phyloP scores from a whole-genome alignment of 2,113 vertebrate species.

The Brachypodius melanocephalos region DNA sequence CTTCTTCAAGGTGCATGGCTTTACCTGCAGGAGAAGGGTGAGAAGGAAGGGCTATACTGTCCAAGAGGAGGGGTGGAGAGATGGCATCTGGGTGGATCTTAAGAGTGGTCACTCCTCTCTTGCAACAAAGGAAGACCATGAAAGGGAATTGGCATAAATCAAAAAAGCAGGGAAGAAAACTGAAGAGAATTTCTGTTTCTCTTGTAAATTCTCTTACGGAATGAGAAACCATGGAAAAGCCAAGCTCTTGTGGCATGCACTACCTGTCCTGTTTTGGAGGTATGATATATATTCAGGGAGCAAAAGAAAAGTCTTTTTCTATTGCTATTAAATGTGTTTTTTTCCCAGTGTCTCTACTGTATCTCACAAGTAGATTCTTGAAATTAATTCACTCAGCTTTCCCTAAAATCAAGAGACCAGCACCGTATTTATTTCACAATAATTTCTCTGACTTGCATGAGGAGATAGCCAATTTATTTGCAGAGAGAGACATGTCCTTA shows the following conservation, averaged over 20 bases:
- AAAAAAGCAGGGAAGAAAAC: not conserved
- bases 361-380: not conserved
- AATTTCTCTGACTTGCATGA: constrained; percentile 31
- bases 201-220: not conserved
- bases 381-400: constrained; percentile 23
- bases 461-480: constrained; percentile 41
- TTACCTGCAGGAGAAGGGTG: not conserved
- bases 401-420: not conserved
- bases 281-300: not conserved
- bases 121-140: not conserved
- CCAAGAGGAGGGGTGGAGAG: not conserved
- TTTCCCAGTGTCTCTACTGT: not conserved
- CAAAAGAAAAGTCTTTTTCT: not conserved
- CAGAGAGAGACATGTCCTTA: not conserved
- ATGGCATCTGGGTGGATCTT: not conserved
- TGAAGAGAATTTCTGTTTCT: not conserved
- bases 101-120: not conserved
- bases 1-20: not conserved
- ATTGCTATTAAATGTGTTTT: not conserved
- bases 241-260: not conserved
- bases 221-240: not conserved
- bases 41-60: not conserved
- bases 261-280: not conserved
- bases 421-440: constrained; percentile 30
- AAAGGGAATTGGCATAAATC: not conserved